Percentiles rank a stretch among this genome's conserved stretches.
These are phyloP conservation scores for Syrmaticus mikado DNA, from an alignment of 2,113 vertebrate genomes.

Conservation along the genomic window DNA sequence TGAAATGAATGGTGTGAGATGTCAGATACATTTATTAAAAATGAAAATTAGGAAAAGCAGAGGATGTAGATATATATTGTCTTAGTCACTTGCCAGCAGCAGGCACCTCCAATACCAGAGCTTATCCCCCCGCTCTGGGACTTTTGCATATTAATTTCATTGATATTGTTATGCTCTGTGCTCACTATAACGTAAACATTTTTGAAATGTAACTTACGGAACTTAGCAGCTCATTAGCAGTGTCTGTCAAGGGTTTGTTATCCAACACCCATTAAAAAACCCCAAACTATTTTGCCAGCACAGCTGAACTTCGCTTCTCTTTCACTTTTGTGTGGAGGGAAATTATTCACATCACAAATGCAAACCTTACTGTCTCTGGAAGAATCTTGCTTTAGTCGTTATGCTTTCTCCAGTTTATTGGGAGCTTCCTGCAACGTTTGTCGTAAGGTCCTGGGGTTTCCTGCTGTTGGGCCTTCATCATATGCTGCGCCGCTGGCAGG, in stretches of 20 bases:
- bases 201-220: slow-evolving; percentile 15
- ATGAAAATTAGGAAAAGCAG: slow-evolving; percentile 51
- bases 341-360: slow-evolving; percentile 43
- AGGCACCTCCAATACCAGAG: slow-evolving; percentile 7
- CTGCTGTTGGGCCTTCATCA: slow-evolving; percentile 22
- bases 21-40: slow-evolving; percentile 55
- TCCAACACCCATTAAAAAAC: not conserved
- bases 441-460: slow-evolving; percentile 31
- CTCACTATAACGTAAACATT: not conserved
- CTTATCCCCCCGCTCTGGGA: slow-evolving; percentile 31
- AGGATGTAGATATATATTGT: slow-evolving; percentile 23
- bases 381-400: slow-evolving; percentile 46
- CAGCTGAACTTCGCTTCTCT: not conserved
- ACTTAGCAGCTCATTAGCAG: not conserved
- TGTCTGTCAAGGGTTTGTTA: slow-evolving; percentile 13
- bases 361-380: slow-evolving; percentile 24
- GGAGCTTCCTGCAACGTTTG: slow-evolving; percentile 13
- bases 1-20: slow-evolving; percentile 53
- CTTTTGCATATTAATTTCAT: slow-evolving; percentile 51
- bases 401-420: not conserved
- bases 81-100: slow-evolving; percentile 36
- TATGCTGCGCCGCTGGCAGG: not conserved
- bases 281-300: not conserved
- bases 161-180: slow-evolving; percentile 23
- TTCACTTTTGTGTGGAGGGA: slow-evolving; percentile 7